These are phyloP conservation scores for Paguma larvata DNA, from an alignment of 2,797 vertebrate genomes.

Conservation along the genomic window DNA sequence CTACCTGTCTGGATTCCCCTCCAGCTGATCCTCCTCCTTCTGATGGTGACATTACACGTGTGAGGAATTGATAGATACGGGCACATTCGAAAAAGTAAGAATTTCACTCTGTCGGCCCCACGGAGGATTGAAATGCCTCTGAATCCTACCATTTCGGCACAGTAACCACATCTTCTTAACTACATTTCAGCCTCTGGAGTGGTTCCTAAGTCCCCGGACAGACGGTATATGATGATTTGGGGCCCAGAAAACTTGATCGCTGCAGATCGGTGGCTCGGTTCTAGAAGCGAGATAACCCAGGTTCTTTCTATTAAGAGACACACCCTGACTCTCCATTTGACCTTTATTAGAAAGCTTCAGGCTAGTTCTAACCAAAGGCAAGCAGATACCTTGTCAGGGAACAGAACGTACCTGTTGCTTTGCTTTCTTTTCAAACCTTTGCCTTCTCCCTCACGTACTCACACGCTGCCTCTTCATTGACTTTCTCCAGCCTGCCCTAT, in stretches of 20 bases:
- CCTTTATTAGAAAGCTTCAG: slow-evolving; percentile 25
- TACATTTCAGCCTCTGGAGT: neutral
- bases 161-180: neutral
- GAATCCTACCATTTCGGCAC: neutral
- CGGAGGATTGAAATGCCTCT: neutral
- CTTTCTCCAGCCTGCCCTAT: neutral
- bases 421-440: neutral
- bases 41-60: neutral
- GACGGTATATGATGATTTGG: neutral
- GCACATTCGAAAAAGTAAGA: neutral
- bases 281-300: neutral
- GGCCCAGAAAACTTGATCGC: neutral
- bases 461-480: neutral
- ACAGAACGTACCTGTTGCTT: neutral
- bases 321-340: neutral
- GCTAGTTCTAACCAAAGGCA: neutral
- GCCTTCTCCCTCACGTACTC: neutral
- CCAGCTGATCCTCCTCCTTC: neutral
- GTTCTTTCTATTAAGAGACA: neutral
- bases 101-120: neutral
- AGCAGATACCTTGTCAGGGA: neutral
- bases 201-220: neutral
- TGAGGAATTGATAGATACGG: slow-evolving; percentile 2
- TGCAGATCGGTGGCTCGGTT: neutral
- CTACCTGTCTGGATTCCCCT: neutral